Percentiles rank a stretch among this genome's conserved stretches.
phyloP scores from a whole-genome alignment of 2,797 vertebrate species.

The Myotis pilosus region DNA sequence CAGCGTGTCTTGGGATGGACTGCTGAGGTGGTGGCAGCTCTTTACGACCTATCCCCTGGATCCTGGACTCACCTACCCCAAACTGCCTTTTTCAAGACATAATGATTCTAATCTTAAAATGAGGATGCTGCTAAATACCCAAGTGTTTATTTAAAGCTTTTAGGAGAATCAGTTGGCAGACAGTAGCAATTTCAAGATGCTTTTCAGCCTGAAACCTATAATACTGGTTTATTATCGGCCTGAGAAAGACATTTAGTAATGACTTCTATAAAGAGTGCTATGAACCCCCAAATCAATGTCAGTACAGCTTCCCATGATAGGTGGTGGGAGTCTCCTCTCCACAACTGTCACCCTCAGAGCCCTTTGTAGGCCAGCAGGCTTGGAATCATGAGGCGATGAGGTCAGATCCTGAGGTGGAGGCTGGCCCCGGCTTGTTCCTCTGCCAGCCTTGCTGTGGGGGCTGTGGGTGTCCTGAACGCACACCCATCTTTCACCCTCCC shows the following conservation, averaged over 20 bases:
- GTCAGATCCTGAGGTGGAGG: background rate
- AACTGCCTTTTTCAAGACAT: background rate
- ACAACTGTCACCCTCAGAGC: background rate
- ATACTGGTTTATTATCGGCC: background rate
- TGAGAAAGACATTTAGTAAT: background rate
- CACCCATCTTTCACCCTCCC: rapidly evolving
- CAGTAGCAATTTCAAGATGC: slow-evolving; percentile 7
- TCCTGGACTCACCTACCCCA: background rate
- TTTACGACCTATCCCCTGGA: background rate
- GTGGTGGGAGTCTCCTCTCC: background rate
- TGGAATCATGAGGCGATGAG: background rate
- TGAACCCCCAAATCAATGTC: background rate
- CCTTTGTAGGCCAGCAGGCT: no score
- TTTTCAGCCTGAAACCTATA: background rate
- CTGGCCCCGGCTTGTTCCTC: background rate
- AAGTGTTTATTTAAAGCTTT: background rate
- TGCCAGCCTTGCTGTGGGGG: background rate
- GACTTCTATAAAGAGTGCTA: background rate
- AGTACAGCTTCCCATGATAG: background rate
- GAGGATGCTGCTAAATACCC: background rate
- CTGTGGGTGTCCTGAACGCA: background rate
- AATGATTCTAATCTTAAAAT: background rate
- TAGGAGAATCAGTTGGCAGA: background rate
- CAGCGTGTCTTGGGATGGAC: background rate
- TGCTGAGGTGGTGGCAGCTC: background rate